Evolutionary conservation across 2,888 invertebrate genomes (phyloP).

Genomic region (Desoria tigrina): DNA sequence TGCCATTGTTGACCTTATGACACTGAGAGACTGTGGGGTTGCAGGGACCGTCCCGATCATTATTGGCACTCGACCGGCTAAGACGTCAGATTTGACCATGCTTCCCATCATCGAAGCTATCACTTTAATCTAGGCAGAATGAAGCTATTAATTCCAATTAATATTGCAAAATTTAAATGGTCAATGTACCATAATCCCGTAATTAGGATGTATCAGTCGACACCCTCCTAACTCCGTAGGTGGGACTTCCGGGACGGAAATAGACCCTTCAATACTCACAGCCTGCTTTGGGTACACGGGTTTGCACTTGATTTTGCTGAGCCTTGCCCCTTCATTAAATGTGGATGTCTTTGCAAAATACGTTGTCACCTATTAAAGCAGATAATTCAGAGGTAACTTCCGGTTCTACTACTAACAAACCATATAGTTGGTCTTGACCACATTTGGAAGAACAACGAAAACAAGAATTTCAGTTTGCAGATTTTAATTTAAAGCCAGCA

Average conservation of each 20-base stretch:
- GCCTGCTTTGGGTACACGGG: slow-evolving; percentile 27
- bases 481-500: no score
- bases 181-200: slow-evolving; percentile 33
- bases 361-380: slow-evolving; percentile 33
- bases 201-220: slow-evolving; percentile 35
- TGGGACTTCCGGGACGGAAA: slow-evolving; percentile 34
- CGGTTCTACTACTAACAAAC: background rate
- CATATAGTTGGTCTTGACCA: no score
- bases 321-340: slow-evolving; percentile 30
- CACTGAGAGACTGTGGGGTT: background rate
- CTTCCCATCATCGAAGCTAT: slow-evolving; percentile 38
- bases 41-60: slow-evolving; percentile 29
- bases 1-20: background rate
- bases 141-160: background rate
- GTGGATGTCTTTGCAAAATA: slow-evolving; percentile 33
- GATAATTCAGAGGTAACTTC: background rate
- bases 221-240: slow-evolving; percentile 37
- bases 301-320: slow-evolving; percentile 35
- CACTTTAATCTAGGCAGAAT: slow-evolving; percentile 33
- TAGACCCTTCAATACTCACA: slow-evolving; percentile 26
- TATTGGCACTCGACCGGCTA: slow-evolving; percentile 44
- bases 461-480: background rate
- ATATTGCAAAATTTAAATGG: background rate
- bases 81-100: slow-evolving; percentile 28
- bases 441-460: background rate